These are phyloP conservation scores for Irena cyanogastra DNA, from an alignment of 2,113 vertebrate species.

Conservation along the genomic window DNA sequence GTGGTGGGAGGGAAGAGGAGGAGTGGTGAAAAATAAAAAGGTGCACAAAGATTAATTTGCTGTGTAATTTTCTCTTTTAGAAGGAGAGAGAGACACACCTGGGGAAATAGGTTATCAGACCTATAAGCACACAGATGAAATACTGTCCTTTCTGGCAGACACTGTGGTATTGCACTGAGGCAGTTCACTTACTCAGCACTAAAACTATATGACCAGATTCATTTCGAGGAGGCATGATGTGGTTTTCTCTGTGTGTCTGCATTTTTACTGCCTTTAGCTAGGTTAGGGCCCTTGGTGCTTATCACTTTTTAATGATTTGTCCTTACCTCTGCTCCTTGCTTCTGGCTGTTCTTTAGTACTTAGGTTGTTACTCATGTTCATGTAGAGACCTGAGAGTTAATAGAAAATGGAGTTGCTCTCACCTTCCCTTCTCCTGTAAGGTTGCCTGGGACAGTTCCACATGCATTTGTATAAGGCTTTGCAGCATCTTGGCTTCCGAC, in stretches of 20 bases:
- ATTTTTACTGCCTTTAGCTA: constrained; percentile 24
- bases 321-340: constrained; percentile 22
- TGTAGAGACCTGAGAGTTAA: constrained; percentile 3
- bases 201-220: background rate
- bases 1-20: background rate
- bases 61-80: background rate
- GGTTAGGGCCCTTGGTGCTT: background rate
- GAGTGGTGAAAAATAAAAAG: background rate
- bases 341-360: constrained; percentile 26
- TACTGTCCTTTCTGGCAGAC: background rate
- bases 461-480: background rate
- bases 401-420: background rate
- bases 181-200: constrained; percentile 16
- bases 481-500: background rate
- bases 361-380: constrained; percentile 15
- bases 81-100: background rate
- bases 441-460: background rate
- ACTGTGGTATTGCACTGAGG: background rate
- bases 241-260: background rate
- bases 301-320: constrained; percentile 31
- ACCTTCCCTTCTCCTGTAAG: background rate
- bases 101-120: background rate
- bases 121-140: background rate
- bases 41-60: constrained; percentile 15
- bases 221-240: background rate